Conservation (phyloP, 1,140 invertebrate genomes). For the Philopotamus ludificatus region DNA sequence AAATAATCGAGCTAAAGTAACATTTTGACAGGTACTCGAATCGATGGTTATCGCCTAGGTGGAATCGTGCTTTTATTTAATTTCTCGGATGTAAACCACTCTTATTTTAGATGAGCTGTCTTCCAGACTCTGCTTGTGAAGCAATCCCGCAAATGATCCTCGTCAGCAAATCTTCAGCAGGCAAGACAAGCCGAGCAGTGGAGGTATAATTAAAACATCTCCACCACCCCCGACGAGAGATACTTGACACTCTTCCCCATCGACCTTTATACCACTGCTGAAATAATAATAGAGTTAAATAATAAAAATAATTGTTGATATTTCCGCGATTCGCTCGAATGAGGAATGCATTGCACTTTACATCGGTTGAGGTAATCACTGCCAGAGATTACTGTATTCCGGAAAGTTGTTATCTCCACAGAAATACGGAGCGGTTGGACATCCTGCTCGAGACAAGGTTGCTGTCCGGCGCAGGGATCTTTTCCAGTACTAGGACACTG, state of each 20-base stretch:
- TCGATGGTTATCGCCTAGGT: neutral
- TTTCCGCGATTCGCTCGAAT: neutral
- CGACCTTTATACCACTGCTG: neutral
- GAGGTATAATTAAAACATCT: constrained; percentile 28
- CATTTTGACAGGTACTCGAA: neutral
- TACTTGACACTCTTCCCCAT: constrained; percentile 4
- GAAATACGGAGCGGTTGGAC: constrained; percentile 1
- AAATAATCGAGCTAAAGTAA: neutral
- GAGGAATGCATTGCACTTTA: neutral
- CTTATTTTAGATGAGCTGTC: constrained; percentile 20
- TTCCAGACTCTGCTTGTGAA: neutral
- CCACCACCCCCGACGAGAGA: constrained; percentile 7
- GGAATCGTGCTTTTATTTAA: neutral
- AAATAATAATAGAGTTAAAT: no score
- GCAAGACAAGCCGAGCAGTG: constrained; percentile 14
- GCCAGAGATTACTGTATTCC: constrained; percentile 11
- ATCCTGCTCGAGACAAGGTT: no score
- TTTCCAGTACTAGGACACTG: constrained; percentile 21
- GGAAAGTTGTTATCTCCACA: neutral
- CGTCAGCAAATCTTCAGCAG: constrained; percentile 30
- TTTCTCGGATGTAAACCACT: constrained; percentile 3
- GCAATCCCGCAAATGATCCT: constrained; percentile 18
- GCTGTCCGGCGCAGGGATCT: neutral
- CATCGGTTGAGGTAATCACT: neutral
- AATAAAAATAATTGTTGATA: neutral